phyloP scores from a whole-genome alignment of 1,140 invertebrate species.

The Zaprionus davidi region DNA sequence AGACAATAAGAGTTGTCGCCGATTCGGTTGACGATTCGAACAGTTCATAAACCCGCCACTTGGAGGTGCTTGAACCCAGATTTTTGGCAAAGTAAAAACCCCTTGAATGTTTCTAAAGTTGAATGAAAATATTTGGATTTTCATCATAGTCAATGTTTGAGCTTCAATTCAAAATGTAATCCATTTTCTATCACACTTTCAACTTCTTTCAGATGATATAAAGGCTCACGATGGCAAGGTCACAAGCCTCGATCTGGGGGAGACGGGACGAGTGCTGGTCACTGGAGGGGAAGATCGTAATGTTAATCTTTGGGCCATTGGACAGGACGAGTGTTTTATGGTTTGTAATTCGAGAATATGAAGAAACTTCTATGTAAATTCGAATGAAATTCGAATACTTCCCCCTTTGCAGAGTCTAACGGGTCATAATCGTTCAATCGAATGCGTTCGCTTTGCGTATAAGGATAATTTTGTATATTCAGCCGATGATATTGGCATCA shows the following conservation, averaged over 20 bases:
- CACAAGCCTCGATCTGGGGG: constrained; percentile 94
- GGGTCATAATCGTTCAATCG: constrained; percentile 96
- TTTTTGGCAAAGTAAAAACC: neutral
- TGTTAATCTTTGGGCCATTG: constrained; percentile 98
- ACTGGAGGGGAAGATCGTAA: constrained; percentile 99
- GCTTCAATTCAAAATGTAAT: neutral
- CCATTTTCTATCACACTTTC: neutral
- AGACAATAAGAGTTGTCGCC: neutral
- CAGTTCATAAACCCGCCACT: neutral
- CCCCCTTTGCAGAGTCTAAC: constrained; percentile 86
- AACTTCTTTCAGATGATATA: constrained; percentile 90
- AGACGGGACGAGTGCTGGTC: constrained; percentile 95
- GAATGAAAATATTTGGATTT: too few relatives aligned
- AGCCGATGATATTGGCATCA: constrained; percentile 95
- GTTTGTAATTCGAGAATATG: constrained; percentile 85
- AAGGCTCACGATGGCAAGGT: constrained; percentile 93
- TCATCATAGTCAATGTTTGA: too few relatives aligned
- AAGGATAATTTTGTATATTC: constrained; percentile 98
- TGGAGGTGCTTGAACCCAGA: neutral
- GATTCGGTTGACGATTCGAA: neutral
- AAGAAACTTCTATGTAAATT: neutral
- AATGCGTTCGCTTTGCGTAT: constrained; percentile 97
- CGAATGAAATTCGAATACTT: constrained; percentile 11
- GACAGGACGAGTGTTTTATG: constrained; percentile 98
- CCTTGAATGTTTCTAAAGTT: neutral